Conservation (phyloP, 2,797 vertebrate species). For the Vultur gryphus region DNA sequence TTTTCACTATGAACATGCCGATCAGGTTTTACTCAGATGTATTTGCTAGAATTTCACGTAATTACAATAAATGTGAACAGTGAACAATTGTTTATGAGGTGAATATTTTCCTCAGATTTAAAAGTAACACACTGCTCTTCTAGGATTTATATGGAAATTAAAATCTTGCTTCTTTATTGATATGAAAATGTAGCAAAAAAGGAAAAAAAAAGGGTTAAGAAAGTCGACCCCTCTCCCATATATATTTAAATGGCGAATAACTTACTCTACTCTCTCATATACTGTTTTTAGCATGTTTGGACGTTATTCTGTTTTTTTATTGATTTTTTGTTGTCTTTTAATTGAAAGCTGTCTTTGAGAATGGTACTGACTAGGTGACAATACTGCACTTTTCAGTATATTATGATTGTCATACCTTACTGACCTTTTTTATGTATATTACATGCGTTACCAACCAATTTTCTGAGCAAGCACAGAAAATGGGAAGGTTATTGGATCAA, state of each 20-base stretch:
- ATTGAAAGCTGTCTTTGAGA: not conserved
- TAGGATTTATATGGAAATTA: not conserved
- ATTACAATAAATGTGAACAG: not conserved
- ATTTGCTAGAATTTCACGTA: not conserved
- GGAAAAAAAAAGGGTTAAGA: not conserved
- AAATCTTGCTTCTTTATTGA: not conserved
- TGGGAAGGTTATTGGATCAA: not conserved
- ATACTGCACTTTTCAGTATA: not conserved
- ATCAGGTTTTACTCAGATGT: not conserved
- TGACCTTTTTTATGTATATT: not conserved
- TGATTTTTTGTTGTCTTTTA: not conserved
- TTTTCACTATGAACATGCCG: not conserved
- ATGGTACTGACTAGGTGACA: not conserved
- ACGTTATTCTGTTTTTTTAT: not conserved
- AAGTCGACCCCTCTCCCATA: fast-evolving
- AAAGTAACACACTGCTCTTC: not conserved
- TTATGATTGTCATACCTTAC: not conserved
- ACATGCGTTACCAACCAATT: not conserved
- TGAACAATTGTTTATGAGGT: not conserved
- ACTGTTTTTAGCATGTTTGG: not conserved
- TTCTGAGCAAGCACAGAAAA: not conserved
- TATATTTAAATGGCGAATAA: not conserved
- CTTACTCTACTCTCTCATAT: not conserved
- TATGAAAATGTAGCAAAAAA: not conserved
- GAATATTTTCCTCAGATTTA: not conserved